These are phyloP conservation scores for Cantharis rustica DNA, from an alignment of 2,888 invertebrate genomes.

Conservation along the genomic window DNA sequence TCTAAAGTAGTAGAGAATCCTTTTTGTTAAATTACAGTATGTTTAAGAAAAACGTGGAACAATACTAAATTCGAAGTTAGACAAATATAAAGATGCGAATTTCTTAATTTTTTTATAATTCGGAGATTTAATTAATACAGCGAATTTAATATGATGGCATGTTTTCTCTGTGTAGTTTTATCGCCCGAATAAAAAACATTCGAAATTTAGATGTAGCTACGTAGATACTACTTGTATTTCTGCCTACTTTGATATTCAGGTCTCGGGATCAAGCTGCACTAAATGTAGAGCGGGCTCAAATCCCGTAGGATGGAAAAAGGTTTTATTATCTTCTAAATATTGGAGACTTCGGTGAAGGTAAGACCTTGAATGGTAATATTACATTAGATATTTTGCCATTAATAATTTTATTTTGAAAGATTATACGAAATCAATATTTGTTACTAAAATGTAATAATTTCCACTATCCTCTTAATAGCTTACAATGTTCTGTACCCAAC, in stretches of 20 bases:
- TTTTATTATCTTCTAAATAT: slow-evolving; percentile 47
- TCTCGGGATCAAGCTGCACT: slow-evolving; percentile 39
- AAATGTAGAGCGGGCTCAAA: slow-evolving; percentile 39
- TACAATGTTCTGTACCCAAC: neutral
- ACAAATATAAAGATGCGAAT: neutral
- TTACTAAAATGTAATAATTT: neutral
- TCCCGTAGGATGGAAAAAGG: slow-evolving; percentile 41
- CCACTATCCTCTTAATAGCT: neutral
- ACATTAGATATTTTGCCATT: neutral
- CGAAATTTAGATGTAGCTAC: slow-evolving; percentile 19
- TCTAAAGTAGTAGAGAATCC: neutral
- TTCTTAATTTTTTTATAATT: neutral
- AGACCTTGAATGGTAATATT: neutral
- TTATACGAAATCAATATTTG: neutral
- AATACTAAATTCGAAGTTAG: neutral
- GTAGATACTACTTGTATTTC: slow-evolving; percentile 6
- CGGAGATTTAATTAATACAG: neutral
- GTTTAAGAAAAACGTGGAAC: neutral
- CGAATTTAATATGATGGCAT: neutral
- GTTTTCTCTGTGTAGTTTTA: neutral
- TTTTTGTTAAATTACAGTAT: neutral
- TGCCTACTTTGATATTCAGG: slow-evolving; percentile 39
- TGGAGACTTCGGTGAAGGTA: slow-evolving; percentile 35
- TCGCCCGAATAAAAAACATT: slow-evolving; percentile 15
- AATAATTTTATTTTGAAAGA: neutral